Base-by-base conservation (phyloP, 92 coral and sea anemone species). In the Paramuricea clavata region DNA sequence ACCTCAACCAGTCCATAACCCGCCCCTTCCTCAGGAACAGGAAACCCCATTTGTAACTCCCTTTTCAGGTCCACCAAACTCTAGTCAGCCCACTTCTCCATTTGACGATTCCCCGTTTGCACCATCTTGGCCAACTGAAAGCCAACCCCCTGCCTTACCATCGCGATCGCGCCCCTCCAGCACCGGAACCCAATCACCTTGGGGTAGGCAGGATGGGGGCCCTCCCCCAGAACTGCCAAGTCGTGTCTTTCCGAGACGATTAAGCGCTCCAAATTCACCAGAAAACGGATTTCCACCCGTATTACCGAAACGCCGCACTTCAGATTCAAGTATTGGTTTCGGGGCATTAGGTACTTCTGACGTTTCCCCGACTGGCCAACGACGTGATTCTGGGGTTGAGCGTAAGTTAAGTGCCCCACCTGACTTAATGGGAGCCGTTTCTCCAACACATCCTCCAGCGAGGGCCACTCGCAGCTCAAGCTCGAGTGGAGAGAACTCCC, bases 351-450 rank as follows among this genome's bases (percentile, higher is more conserved):
- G 72, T 6, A 13, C 77, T 42, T 15, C 69, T 15, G 44, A 44
- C 81, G 44, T 56, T 13, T 30, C 81, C 85, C 65, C 23, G 26
- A 31, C n/a, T 5, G 33, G 17, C 62, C 10, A 1, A 15, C 81
- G 35, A 76, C 26, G 44, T 7, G 57, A 72, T 67, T 16, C 54
- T 49, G 69, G 70, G 49, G 22, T n/a, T 22, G 22, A 65, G 21
- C 72, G 73, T 9, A 39, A 79, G 60, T 49, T 10, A 0, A 57
- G 73, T 23, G 72, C 73, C n/a, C 84, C 84, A 5, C 69, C 69
- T 27, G 69, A 57, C 41, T 10, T 49, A 36, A 28, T 54, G 49
- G 71, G 39, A 67, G n/a, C 44, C 10, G 10, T 47, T 12, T 80
- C 59, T 13, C 26, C 72, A 23, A 22, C 33, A 15, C 49, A 62